Conservation (phyloP, 2,888 invertebrate genomes). For the Doris montereyensis region DNA sequence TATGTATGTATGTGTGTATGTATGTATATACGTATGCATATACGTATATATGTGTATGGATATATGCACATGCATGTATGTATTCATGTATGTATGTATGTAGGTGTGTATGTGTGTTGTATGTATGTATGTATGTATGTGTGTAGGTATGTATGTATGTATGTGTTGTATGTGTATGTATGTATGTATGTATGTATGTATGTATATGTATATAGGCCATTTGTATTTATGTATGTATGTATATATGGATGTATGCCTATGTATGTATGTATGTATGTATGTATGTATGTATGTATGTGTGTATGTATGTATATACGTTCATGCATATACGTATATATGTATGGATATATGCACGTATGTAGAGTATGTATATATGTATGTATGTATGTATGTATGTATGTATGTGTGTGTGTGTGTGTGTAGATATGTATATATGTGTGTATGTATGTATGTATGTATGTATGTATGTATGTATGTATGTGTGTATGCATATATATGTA, state of each 20-base stretch:
- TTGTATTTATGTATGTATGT: background rate
- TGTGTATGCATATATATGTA: constrained; percentile 25
- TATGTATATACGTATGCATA: background rate
- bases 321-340: background rate
- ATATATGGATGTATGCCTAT: background rate
- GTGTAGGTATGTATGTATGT: constrained; percentile 27
- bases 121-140: constrained; percentile 29
- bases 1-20: constrained; percentile 3
- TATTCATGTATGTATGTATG: constrained; percentile 8
- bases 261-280: background rate
- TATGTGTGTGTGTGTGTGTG: constrained; percentile 16
- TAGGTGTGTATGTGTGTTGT: constrained; percentile 8
- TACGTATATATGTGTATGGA: background rate
- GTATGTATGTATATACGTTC: background rate
- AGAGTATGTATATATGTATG: background rate
- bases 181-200: constrained; percentile 28
- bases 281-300: background rate
- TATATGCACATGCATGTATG: background rate
- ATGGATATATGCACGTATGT: background rate
- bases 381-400: background rate
- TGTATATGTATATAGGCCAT: constrained; percentile 21
- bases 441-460: constrained; percentile 25
- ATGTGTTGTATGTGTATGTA: constrained; percentile 26
- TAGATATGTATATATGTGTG: constrained; percentile 11
- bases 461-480: constrained; percentile 28